Conservation (phyloP, 2,888 invertebrate species). For the Suillia variegata region DNA sequence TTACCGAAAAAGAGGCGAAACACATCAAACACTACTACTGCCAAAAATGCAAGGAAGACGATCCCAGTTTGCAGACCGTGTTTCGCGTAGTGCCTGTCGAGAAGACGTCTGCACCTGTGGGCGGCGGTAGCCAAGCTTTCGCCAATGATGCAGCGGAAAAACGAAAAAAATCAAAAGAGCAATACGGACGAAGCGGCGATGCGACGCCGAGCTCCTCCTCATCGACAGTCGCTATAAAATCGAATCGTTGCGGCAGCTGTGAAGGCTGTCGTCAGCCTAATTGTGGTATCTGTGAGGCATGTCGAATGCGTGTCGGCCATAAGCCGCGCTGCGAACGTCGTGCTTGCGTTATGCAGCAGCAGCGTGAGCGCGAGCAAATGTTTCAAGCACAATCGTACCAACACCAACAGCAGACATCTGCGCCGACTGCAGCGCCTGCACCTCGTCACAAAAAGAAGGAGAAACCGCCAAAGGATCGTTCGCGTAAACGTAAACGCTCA, state of each 20-base stretch:
- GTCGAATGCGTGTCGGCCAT: slow-evolving; percentile 53
- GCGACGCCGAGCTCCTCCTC: neutral
- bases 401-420: neutral
- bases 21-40: slow-evolving; percentile 94
- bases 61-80: slow-evolving; percentile 74
- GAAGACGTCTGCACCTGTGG: slow-evolving; percentile 36
- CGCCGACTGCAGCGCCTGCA: neutral
- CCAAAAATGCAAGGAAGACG: slow-evolving; percentile 80
- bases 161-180: slow-evolving; percentile 39
- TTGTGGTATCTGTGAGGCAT: slow-evolving; percentile 58
- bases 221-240: slow-evolving; percentile 46
- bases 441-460: slow-evolving; percentile 41
- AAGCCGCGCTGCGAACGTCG: slow-evolving; percentile 65
- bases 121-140: slow-evolving; percentile 16
- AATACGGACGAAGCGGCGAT: neutral
- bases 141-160: slow-evolving; percentile 27
- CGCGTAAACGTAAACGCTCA: slow-evolving; percentile 48
- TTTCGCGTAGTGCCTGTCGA: slow-evolving; percentile 57
- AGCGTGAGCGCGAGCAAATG: slow-evolving; percentile 24
- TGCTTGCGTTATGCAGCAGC: slow-evolving; percentile 57
- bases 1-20: slow-evolving; percentile 91
- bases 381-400: slow-evolving; percentile 5
- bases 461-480: slow-evolving; percentile 44
- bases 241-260: slow-evolving; percentile 73
- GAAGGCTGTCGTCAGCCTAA: slow-evolving; percentile 68